A percentile compares a stretch with the other conserved stretches of the same genome.
Evolutionary conservation across 1,140 invertebrate species (phyloP).

Genomic region (Chionoecetes opilio): DNA sequence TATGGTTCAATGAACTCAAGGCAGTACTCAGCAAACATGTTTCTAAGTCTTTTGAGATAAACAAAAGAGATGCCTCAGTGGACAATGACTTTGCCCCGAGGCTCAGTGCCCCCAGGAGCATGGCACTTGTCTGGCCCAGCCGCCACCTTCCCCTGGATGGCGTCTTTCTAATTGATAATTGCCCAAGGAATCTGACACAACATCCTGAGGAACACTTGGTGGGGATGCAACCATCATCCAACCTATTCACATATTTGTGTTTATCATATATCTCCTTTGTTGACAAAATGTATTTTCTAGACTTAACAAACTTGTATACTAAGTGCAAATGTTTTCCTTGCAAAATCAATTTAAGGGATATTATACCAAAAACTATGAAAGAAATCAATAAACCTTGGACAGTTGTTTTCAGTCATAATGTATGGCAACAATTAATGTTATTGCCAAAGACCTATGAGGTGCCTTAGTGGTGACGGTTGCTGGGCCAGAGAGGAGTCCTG

Average conservation of each 20-base stretch:
- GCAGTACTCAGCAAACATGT: not conserved
- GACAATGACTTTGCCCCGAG: not conserved
- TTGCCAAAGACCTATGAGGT: not conserved
- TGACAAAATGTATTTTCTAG: too few species aligned
- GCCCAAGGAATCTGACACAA: not conserved
- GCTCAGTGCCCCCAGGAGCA: not conserved
- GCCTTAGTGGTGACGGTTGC: not conserved
- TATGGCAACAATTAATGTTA: not conserved
- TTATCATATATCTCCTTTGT: too few species aligned
- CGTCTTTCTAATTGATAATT: not conserved
- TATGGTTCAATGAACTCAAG: not conserved
- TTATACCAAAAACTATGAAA: too few species aligned
- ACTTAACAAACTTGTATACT: too few species aligned
- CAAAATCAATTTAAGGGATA: too few species aligned
- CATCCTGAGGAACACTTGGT: not conserved
- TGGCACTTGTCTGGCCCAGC: conserved; percentile 4
- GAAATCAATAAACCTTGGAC: too few species aligned
- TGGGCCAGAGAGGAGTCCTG: not conserved
- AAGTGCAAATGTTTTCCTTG: too few species aligned
- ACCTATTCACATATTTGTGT: too few species aligned
- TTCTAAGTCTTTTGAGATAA: conserved; percentile 1
- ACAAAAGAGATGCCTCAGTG: not conserved
- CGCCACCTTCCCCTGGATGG: not conserved
- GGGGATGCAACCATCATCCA: not conserved
- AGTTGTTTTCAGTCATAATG: too few species aligned